These are phyloP conservation scores for Menura novaehollandiae DNA, from an alignment of 2,113 vertebrate species.

Conservation along the genomic window DNA sequence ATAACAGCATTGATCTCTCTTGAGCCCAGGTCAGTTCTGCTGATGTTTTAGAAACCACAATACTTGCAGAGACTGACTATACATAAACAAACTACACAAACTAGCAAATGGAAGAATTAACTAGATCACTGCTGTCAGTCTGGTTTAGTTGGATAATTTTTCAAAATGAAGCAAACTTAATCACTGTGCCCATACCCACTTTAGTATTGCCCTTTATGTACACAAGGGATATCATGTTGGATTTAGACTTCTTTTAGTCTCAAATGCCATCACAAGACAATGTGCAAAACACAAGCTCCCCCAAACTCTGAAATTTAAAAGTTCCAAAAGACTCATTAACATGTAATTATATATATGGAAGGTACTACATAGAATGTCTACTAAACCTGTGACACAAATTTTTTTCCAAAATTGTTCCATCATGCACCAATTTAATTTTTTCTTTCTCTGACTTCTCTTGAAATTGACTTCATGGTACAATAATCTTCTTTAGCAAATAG, in stretches of 20 bases:
- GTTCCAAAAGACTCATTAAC: background rate
- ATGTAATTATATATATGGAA: background rate
- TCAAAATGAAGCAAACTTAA: background rate
- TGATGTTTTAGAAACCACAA: background rate
- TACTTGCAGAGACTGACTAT: background rate
- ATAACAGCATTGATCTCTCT: background rate
- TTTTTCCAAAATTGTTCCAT: background rate
- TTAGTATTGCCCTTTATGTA: background rate
- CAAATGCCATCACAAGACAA: background rate
- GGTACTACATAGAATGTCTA: background rate
- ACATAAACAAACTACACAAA: background rate
- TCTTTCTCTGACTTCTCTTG: background rate
- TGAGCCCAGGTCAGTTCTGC: background rate
- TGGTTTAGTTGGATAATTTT: background rate
- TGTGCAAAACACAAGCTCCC: background rate
- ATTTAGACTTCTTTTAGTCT: background rate
- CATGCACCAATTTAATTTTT: background rate
- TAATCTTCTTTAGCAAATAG: background rate
- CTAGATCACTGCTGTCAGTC: background rate
- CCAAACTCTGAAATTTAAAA: background rate
- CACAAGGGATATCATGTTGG: background rate
- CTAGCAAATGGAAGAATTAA: background rate
- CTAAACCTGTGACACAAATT: background rate
- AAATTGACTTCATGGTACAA: background rate
- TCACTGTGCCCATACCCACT: background rate